phyloP scores from a whole-genome alignment of 2,113 vertebrate species.

The Silurus glanis region DNA sequence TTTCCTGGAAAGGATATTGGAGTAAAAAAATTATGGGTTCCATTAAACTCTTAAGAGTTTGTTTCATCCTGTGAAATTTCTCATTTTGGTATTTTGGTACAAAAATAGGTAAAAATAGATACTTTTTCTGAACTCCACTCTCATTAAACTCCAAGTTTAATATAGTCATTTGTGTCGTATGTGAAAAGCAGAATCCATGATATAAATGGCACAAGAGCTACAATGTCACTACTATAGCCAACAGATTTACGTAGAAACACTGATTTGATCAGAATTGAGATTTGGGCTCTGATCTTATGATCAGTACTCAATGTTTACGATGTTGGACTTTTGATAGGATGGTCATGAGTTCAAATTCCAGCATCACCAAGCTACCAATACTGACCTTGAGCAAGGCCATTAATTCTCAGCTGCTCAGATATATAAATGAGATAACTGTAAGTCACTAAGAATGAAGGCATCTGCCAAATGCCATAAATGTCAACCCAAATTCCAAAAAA shows the following conservation, averaged over 20 bases:
- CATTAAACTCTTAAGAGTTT: neutral
- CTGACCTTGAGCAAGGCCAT: no score
- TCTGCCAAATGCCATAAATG: no score
- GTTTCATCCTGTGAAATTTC: neutral
- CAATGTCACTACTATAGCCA: neutral
- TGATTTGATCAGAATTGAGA: neutral
- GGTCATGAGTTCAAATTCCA: no score
- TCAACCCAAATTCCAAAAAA: no score
- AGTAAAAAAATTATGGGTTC: neutral
- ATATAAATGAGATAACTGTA: no score
- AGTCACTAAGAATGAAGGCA: no score
- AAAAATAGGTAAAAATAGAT: neutral
- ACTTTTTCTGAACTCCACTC: neutral
- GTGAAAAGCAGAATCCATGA: neutral
- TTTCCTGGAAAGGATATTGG: neutral
- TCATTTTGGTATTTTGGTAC: neutral
- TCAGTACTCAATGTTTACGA: neutral
- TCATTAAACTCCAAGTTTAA: neutral
- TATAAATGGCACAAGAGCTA: neutral
- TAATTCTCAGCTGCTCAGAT: no score
- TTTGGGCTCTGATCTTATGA: neutral
- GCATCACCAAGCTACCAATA: no score
- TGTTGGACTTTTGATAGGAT: no score
- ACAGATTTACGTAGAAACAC: neutral
- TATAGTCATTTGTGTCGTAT: neutral